Evolutionary conservation across 2,113 vertebrate genomes (phyloP), one percentile per base, ranked within the genome.

Genomic region (Sceloporus tristichus): DNA sequence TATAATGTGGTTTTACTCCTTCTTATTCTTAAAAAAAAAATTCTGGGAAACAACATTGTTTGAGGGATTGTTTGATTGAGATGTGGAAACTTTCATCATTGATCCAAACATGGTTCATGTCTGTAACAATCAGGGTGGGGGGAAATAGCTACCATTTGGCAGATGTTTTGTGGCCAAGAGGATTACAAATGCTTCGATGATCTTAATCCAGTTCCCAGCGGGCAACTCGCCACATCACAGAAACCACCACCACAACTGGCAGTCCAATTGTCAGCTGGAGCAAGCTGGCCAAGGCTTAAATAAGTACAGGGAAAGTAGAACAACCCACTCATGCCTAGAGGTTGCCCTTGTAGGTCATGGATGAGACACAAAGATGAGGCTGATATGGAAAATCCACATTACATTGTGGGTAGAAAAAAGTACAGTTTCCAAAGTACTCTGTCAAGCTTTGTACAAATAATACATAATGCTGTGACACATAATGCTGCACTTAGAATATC

Each of bases 231-330:
- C 95, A 96, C 95, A 95, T 96, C 95, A 96, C 90, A 96, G 90
- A 91, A 95, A 94, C 94, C 95, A 94, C 81, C 91, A 92, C 93
- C 95, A 95, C 95, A 95, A 94, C 89, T 96, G 95, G 94, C 95
- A 94, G 91, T 90, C 91, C 89, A 92, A 21, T 27, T 90, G 79
- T 93, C 95, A 94, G 94, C 90, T 89, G 88, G 85, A 90, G 91
- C 95, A 94, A 87, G 84, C 89, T 96, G 95, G 94, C 93, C 85
- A 56, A 86, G 90, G 93, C 92, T 94, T 94, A 94, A 95, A 95
- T 94, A 90, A 95, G 92, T 82, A 89, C 85, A 88, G 92, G 90
- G 93, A 29, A 54, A 79, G 87, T 95, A 82, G 86, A 95, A 92
- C 88, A 91, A 90, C 92, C 84, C 90, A 53, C 91, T 91, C n/a